Percentiles rank a stretch among this genome's conserved stretches.
Conservation (phyloP, 1,140 invertebrate species). For the Lasioglossum baleicum region DNA sequence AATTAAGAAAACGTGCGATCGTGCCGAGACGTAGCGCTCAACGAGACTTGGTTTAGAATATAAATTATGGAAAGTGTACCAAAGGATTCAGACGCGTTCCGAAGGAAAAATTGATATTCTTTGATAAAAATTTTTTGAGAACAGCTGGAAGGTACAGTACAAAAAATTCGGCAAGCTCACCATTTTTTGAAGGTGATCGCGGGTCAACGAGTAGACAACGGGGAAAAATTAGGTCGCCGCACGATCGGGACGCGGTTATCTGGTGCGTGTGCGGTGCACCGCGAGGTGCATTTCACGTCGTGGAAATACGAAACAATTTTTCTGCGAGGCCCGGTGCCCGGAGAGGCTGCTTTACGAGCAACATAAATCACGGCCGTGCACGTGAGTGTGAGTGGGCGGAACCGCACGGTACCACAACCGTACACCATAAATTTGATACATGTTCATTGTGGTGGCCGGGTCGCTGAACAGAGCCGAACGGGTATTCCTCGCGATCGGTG, state of each 20-base stretch:
- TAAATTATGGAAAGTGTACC: no score
- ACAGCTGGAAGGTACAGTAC: no score
- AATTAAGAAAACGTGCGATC: neutral
- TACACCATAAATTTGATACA: constrained; percentile 70
- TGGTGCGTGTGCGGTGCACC: constrained; percentile 13
- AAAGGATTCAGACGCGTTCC: no score
- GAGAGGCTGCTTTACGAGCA: constrained; percentile 63
- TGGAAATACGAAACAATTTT: constrained; percentile 60
- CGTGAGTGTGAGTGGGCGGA: constrained; percentile 70
- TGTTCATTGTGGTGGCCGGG: constrained; percentile 63
- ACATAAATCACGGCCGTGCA: constrained; percentile 64
- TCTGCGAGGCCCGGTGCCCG: constrained; percentile 23
- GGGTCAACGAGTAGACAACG: neutral
- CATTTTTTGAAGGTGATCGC: neutral
- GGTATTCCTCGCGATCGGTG: constrained; percentile 45
- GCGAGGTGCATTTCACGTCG: constrained; percentile 11
- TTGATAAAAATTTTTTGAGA: no score
- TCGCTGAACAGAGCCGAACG: constrained; percentile 35
- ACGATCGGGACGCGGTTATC: neutral
- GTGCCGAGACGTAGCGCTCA: neutral
- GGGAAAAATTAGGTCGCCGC: constrained; percentile 15
- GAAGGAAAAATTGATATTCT: no score
- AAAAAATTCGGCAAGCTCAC: no score
- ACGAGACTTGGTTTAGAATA: neutral
- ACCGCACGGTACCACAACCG: constrained; percentile 56